Conservation (phyloP, 2,113 vertebrate genomes). For the Syrrhaptes paradoxus region DNA sequence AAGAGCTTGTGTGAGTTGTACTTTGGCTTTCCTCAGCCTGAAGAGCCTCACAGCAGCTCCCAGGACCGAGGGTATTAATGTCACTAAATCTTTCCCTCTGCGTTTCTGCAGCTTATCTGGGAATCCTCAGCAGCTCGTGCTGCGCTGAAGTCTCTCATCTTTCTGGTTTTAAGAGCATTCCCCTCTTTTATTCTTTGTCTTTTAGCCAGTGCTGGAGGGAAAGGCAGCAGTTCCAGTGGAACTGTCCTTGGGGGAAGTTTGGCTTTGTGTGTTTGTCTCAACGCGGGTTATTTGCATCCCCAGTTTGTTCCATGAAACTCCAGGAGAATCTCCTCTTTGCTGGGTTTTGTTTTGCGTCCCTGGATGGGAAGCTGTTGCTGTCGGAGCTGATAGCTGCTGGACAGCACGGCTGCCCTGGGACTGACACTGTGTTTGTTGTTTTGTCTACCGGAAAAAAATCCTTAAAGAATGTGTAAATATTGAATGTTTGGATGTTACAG, state of each 20-base stretch:
- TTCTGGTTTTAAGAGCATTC: background rate
- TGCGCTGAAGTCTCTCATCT: background rate
- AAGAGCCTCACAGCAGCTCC: background rate
- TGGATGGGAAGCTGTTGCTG: background rate
- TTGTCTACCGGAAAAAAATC: background rate
- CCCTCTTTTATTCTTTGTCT: background rate
- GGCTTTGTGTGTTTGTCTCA: background rate
- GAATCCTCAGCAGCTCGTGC: background rate
- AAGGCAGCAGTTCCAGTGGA: background rate
- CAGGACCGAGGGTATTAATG: background rate
- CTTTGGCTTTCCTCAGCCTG: slow-evolving; percentile 15
- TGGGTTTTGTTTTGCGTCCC: background rate
- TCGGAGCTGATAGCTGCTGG: background rate
- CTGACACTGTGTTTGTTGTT: background rate
- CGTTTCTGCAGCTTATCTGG: background rate
- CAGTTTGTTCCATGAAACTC: background rate
- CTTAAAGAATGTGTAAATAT: background rate
- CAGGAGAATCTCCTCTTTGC: background rate
- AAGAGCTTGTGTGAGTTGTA: background rate
- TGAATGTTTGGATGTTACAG: background rate
- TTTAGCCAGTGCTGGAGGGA: background rate
- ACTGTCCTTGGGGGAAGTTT: background rate
- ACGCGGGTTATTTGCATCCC: background rate
- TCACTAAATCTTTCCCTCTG: background rate
- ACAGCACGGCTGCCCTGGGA: background rate